Conservation (phyloP, 2,797 vertebrate genomes). For the Enteromius unitaeniatus region DNA sequence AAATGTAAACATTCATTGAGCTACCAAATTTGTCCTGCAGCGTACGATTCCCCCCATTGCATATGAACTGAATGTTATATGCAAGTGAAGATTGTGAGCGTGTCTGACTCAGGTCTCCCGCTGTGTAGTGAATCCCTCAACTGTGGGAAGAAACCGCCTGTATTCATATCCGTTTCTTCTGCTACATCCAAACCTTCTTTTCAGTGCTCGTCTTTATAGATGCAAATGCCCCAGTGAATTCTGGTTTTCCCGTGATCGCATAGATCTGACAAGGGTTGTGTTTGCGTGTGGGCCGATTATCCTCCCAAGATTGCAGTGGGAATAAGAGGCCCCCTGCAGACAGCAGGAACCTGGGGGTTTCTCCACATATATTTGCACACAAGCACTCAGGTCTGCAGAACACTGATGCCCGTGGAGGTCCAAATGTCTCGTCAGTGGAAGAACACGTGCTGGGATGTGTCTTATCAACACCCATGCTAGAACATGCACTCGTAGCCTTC, state of each 20-base stretch:
- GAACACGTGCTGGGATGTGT: constrained; percentile 33
- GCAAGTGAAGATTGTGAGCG: constrained; percentile 4
- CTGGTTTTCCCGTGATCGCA: constrained; percentile 22
- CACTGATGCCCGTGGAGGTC: constrained; percentile 10
- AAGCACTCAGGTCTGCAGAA: constrained; percentile 14
- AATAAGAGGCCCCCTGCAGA: constrained; percentile 59
- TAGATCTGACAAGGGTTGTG: constrained; percentile 17
- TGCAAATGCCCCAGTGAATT: constrained; percentile 51
- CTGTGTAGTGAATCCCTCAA: constrained; percentile 20
- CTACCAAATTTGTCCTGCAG: neutral
- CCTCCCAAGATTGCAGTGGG: constrained; percentile 61
- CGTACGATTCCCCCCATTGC: neutral
- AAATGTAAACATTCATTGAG: constrained; percentile 4
- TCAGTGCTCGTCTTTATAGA: constrained; percentile 56
- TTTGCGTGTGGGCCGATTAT: constrained; percentile 56
- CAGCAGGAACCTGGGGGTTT: constrained; percentile 31
- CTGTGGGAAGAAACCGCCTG: constrained; percentile 32
- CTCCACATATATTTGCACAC: constrained; percentile 7
- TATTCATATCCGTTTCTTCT: constrained; percentile 27
- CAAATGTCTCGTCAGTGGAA: constrained; percentile 12
- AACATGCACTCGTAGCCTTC: constrained; percentile 8
- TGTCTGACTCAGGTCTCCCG: neutral
- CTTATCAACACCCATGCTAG: constrained; percentile 12
- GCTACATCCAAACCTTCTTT: constrained; percentile 38
- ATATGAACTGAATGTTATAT: constrained; percentile 12